These are phyloP conservation scores for Brachyhypopomus gauderio DNA, from an alignment of 2,113 vertebrate species.

Conservation along the genomic window DNA sequence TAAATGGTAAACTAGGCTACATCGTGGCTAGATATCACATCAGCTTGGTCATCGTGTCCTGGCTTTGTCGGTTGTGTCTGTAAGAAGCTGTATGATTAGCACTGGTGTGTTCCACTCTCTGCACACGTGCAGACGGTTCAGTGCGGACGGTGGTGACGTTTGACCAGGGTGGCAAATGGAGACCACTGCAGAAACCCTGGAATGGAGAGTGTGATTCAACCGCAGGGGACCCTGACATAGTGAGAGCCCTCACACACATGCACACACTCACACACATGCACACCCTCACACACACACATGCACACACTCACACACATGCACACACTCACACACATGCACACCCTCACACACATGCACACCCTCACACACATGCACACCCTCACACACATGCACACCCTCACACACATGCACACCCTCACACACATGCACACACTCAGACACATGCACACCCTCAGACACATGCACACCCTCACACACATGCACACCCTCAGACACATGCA, in stretches of 20 bases:
- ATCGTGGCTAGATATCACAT: background rate
- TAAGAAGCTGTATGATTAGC: background rate
- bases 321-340: background rate
- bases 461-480: no score
- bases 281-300: background rate
- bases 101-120: background rate
- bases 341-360: background rate
- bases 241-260: slow-evolving; percentile 57
- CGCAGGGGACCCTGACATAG: slow-evolving; percentile 81
- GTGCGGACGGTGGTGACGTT: slow-evolving; percentile 90
- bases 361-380: background rate
- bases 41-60: no score
- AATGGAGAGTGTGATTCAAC: slow-evolving; percentile 84
- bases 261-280: background rate
- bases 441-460: no score
- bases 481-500: background rate
- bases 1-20: background rate
- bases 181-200: slow-evolving; percentile 80
- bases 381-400: background rate
- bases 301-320: background rate
- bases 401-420: background rate
- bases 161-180: slow-evolving; percentile 90
- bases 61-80: background rate
- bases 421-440: no score
- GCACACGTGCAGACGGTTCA: slow-evolving; percentile 76